Evolutionary conservation across 2,888 invertebrate species (phyloP).

Genomic region (Fissipunctia ypsillon): DNA sequence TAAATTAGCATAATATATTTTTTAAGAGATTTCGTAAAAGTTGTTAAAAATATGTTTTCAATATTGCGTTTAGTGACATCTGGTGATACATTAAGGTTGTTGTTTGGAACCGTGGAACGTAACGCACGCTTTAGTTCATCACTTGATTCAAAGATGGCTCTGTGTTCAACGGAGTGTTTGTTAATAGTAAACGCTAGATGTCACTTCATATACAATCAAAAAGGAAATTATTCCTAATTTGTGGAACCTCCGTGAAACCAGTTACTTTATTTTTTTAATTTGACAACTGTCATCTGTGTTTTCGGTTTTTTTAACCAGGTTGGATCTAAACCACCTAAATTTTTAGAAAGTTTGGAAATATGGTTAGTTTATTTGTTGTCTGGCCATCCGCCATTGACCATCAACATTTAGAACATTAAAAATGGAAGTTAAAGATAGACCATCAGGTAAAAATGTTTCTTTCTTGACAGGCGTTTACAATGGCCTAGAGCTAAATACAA

Average conservation of each 20-base stretch:
- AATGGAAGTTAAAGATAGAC: conserved; percentile 21
- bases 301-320: conserved; percentile 18
- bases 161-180: background rate
- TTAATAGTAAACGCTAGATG: conserved; percentile 16
- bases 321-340: background rate
- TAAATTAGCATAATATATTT: background rate
- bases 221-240: background rate
- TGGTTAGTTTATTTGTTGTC: conserved; percentile 13
- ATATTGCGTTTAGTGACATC: conserved; percentile 31
- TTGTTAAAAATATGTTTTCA: background rate
- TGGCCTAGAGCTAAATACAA: background rate
- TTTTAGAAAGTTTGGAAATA: conserved; percentile 17
- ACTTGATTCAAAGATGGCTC: conserved; percentile 22
- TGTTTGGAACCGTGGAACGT: background rate
- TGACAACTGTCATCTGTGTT: conserved; percentile 28
- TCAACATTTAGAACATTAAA: background rate
- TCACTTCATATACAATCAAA: conserved; percentile 13
- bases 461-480: background rate
- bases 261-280: conserved; percentile 25
- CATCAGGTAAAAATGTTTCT: conserved; percentile 28
- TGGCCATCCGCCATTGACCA: conserved; percentile 9
- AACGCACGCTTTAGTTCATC: background rate
- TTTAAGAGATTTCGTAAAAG: background rate
- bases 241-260: conserved; percentile 26
- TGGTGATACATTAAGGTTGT: background rate